Base-by-base conservation (phyloP, 2,888 invertebrate species). In the Sipunculus nudus region DNA sequence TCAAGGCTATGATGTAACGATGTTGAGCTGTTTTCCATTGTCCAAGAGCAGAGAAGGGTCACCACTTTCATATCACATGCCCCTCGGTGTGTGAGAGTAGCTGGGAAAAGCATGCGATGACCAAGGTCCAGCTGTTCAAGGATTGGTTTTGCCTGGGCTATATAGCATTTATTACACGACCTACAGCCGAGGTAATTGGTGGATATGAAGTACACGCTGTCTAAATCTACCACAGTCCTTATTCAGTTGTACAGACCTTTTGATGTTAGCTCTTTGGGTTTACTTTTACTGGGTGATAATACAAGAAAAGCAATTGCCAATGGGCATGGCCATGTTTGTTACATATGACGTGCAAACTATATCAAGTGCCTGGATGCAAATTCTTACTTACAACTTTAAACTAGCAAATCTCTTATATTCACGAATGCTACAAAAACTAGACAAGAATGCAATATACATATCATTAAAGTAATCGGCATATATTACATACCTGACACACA, bases 111-210 rank as follows among this genome's bases (percentile, higher is more conserved):
- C 2, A 58, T n/a, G 25, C 58, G 52, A 32, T 62, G 65, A 8
- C 61, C 64, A 28, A 60, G 31, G 38, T 72, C 72, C 23, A 73
- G 61, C 41, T 74, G 73, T 0, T 48, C 13, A 13, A 69, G 10
- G 35, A 73, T 58, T n/a, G 31, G 31, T 0, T 46, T 28, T n/a
- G n/a, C n/a, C n/a, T n/a, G n/a, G n/a, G n/a, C n/a, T n/a, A n/a
- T n/a, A n/a, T n/a, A n/a, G n/a, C n/a, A n/a, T n/a, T n/a, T n/a
- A n/a, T n/a, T n/a, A 41, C 68, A 72, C 8, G 31, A 55, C 8
- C 43, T 23, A 45, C 71, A 72, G 10, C 55, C 57, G 16, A 72
- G 48, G 13, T 65, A 45, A n/a, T 72, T 69, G 19, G 55, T 19
- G 3, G 59, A 67, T 32, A 72, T 54, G 56, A 50, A 61, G 61